Conservation (phyloP, 2,888 invertebrate genomes). For the Pimpla rufipes region DNA sequence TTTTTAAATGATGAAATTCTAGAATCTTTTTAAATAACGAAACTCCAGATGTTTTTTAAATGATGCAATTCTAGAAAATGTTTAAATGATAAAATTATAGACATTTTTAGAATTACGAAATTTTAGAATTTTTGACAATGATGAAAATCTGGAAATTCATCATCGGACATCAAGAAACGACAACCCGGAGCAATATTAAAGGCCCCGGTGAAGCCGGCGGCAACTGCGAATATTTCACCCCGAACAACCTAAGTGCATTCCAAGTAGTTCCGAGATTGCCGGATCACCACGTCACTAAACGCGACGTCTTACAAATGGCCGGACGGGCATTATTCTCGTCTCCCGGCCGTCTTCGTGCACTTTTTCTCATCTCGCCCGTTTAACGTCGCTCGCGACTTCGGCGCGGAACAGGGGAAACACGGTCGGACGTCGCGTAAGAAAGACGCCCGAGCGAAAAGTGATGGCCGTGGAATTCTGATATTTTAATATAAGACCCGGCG, state of each 20-base stretch:
- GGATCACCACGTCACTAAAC: background rate
- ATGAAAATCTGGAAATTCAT: too few species aligned
- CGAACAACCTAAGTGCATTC: background rate
- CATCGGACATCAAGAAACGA: background rate
- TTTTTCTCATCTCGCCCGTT: background rate
- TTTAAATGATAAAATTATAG: too few species aligned
- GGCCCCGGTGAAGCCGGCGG: background rate
- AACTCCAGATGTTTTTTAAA: too few species aligned
- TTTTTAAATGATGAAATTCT: too few species aligned
- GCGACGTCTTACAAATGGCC: background rate
- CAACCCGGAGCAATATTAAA: background rate
- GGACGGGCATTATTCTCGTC: background rate
- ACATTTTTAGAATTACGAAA: too few species aligned
- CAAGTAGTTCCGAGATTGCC: background rate
- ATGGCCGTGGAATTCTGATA: constrained; percentile 4
- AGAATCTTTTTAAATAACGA: too few species aligned
- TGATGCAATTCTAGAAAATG: too few species aligned
- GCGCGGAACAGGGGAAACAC: background rate
- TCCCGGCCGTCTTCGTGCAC: background rate
- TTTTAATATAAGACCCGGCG: constrained; percentile 19
- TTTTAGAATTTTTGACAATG: too few species aligned
- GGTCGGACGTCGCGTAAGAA: background rate
- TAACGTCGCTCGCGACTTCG: background rate
- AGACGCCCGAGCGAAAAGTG: background rate
- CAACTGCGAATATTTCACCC: background rate